Base-by-base conservation (phyloP, 2,113 vertebrate genomes). In the Piprites chloris region DNA sequence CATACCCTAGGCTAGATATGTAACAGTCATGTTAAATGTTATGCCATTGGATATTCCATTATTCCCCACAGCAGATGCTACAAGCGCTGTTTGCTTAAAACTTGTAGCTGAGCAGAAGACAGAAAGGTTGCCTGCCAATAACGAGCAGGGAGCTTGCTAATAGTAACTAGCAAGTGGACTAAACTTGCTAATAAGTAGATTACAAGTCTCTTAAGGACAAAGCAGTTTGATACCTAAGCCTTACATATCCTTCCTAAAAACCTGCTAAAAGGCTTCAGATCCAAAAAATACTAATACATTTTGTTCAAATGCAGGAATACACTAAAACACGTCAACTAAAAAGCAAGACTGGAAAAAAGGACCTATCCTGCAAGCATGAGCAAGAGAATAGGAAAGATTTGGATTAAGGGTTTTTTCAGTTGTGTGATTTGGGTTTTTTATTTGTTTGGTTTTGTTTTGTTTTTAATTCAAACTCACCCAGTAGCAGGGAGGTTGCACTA, bases 1-100 rank as follows among this genome's bases (percentile, higher is more conserved):
- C 15, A 35, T 1, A 90, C 4, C 18, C 30, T 33, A 41, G 5
- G 10, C 56, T 7, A 79, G 33, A 30, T 21, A 56, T 0, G 0
- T 22, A 72, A 50, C 37, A 62, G 5, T 22, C 47, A 14, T 65
- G 65, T 27, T 72, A 67, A 63, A 39, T 6, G 1, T 44, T 21
- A 81, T 24, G 19, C 42, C 39, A n/a, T 1, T 68, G 12, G 33
- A 32, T 46, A 59, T 35, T 6, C 50, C 5, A 6, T 35, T 87
- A 35, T 61, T 5, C 32, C 26, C 28, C 39, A 52, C 14, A 32
- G 41, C 33, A 90, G n/a, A 53, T 13, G 9, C 69, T 75, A 47
- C 12, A 72, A 72, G 39, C 27, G 39, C 18, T 13, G 18, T 8
- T 35, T 12, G 9, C 14, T 93, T 71, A 52, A 65, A 63, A 61